Evolutionary conservation across 1,140 invertebrate species (phyloP).

Genomic region (Drosophila santomea): DNA sequence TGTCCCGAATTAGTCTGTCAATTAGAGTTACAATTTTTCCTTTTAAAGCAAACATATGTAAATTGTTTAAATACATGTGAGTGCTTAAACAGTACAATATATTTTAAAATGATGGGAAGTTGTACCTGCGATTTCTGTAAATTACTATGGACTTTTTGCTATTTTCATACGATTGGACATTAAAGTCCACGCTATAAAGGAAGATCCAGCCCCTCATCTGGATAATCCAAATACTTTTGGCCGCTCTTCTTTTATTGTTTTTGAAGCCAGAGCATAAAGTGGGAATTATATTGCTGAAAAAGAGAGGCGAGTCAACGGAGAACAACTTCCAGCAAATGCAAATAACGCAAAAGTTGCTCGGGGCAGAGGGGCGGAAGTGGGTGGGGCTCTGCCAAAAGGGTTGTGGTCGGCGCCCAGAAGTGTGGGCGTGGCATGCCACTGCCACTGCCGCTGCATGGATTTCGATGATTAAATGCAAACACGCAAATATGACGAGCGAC

Average conservation of each 20-base stretch:
- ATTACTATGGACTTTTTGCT: neutral
- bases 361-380: neutral
- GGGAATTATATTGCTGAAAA: conserved; percentile 57
- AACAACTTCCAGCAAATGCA: conserved; percentile 68
- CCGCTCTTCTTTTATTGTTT: conserved; percentile 8
- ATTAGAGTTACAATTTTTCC: neutral
- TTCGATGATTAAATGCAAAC: conserved; percentile 83
- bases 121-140: too few species aligned
- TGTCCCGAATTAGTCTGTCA: neutral
- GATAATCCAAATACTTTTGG: conserved; percentile 34
- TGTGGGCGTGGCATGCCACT: conserved; percentile 48
- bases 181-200: neutral
- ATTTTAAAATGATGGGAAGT: too few species aligned
- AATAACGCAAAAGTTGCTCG: conserved; percentile 52
- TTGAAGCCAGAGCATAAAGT: conserved; percentile 35
- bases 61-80: too few species aligned
- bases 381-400: neutral
- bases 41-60: neutral
- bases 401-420: conserved; percentile 13
- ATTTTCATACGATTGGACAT: neutral
- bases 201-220: neutral
- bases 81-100: too few species aligned
- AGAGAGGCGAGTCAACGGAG: conserved; percentile 21
- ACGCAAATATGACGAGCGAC: conserved; percentile 79
- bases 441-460: conserved; percentile 59